Base-by-base conservation (phyloP, 2,888 invertebrate species). In the Molorchus minor region DNA sequence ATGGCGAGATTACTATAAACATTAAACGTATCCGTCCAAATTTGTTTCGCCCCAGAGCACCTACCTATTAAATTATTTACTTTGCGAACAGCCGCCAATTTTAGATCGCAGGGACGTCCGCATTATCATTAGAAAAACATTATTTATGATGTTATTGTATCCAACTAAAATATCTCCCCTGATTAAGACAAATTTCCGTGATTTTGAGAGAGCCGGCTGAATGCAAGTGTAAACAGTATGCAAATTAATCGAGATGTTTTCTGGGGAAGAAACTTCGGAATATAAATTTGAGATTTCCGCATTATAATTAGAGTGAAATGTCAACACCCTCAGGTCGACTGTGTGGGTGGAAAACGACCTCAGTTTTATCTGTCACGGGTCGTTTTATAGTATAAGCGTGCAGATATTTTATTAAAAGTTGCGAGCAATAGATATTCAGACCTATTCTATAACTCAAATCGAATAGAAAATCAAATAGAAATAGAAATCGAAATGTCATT, bases 1-100 rank as follows among this genome's bases (percentile, higher is more conserved):
- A 64, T 61, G 41, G 53, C 38, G 13, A 51, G 61, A 61, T 64
- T 61, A 63, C 45, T 45, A 56, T 44, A 29, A 54, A 56, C 58
- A 55, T 60, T 60, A 56, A 47, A 30, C 35, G 35, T 47, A 47
- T 47, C 47, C 47, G 21, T 36, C 47, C 36, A 47, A 47, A 47
- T 47, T 47, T 47, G 47, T 47, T 47, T 47, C 47, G 19, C 15
- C 47, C 47, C 21, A 35, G 12, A 36, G 36, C 36, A 46, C 19
- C 19, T 25, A 33, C 33, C 33, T 33, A 33, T 33, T 47, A 35
- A 47, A 36, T 36, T 21, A 13, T 47, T 35, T n/a, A n/a, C n/a
- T n/a, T n/a, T 35, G 20, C 36, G 10, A 47, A 36, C 13, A 3
- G 36, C 20, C 8, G 13, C 43, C 5, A 43, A 25, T 47, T 47